Evolutionary conservation across 23 tunicate species (phyloP).

Genomic region (Botrylloides violaceus): DNA sequence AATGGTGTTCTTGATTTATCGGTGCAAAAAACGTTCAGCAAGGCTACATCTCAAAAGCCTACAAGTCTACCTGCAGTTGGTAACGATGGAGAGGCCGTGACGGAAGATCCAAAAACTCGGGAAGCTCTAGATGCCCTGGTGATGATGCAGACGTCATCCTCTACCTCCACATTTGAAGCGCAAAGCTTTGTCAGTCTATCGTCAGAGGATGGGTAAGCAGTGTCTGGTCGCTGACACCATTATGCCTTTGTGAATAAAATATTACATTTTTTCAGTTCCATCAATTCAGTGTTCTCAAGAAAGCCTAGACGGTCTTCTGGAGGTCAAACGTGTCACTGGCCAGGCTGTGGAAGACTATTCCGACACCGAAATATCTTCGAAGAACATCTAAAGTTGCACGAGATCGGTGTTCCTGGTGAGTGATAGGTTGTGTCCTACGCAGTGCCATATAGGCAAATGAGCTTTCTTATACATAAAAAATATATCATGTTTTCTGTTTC

Average conservation of each 20-base stretch:
- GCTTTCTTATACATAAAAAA: too few relatives aligned
- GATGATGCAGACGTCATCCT: conserved; percentile 8
- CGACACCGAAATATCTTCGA: conserved; percentile 87
- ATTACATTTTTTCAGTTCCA: too few relatives aligned
- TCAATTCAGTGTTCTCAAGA: conserved; percentile 37
- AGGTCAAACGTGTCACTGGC: conserved; percentile 87
- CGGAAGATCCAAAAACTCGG: conserved; percentile 7
- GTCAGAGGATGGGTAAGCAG: too few relatives aligned
- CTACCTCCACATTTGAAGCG: too few relatives aligned
- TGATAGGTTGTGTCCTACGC: too few relatives aligned
- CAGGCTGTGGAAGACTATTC: conserved; percentile 74
- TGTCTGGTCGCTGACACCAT: too few relatives aligned
- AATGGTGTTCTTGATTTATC: conserved; percentile 32
- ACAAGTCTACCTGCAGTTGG: not conserved
- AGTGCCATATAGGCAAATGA: too few relatives aligned
- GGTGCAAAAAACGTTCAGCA: conserved; percentile 4
- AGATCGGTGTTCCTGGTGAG: conserved; percentile 70
- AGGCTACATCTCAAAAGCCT: not conserved
- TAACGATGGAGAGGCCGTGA: not conserved
- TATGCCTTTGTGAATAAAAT: too few relatives aligned
- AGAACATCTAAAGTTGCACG: conserved; percentile 68
- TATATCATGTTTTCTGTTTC: too few relatives aligned
- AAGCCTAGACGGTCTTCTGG: conserved; percentile 87
- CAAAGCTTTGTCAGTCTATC: too few relatives aligned
- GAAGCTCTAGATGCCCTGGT: conserved; percentile 23